These are phyloP conservation scores for Pseudoips prasinana DNA, from an alignment of 2,888 invertebrate species.

Conservation along the genomic window DNA sequence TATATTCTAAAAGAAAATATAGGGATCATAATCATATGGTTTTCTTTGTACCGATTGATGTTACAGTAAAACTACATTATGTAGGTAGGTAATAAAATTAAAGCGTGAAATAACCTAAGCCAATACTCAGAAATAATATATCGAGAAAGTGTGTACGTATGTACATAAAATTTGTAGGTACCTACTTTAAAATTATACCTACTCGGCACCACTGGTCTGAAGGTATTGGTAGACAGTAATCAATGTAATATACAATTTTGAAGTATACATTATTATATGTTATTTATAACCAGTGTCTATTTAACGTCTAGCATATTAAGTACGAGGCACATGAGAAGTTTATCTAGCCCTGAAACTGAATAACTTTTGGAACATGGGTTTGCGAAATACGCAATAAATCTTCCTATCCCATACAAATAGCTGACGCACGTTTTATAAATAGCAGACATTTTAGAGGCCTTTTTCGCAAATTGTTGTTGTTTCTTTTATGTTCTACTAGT, in stretches of 20 bases:
- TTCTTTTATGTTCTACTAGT: no score
- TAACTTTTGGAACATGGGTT: no score
- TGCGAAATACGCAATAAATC: no score
- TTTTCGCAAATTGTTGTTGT: no score
- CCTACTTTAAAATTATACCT: constrained; percentile 26
- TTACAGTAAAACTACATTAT: constrained; percentile 39
- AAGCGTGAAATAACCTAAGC: constrained; percentile 65
- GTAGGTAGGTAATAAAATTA: constrained; percentile 61
- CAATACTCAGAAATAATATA: constrained; percentile 61
- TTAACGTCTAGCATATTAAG: no score
- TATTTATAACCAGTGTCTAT: no score
- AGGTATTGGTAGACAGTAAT: constrained; percentile 8
- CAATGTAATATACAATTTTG: constrained; percentile 15
- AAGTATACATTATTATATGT: no score
- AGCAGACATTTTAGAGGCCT: no score
- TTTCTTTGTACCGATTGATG: constrained; percentile 37
- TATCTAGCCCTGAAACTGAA: no score
- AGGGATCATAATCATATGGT: constrained; percentile 35
- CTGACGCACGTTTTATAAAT: no score
- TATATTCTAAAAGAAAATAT: constrained; percentile 29
- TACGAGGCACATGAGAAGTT: no score
- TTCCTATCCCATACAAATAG: no score
- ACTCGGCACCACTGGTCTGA: constrained; percentile 9
- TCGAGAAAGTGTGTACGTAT: constrained; percentile 35
- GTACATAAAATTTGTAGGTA: constrained; percentile 5